Evolutionary conservation across 2,888 invertebrate species (phyloP).

Genomic region (Electrophaes corylata): DNA sequence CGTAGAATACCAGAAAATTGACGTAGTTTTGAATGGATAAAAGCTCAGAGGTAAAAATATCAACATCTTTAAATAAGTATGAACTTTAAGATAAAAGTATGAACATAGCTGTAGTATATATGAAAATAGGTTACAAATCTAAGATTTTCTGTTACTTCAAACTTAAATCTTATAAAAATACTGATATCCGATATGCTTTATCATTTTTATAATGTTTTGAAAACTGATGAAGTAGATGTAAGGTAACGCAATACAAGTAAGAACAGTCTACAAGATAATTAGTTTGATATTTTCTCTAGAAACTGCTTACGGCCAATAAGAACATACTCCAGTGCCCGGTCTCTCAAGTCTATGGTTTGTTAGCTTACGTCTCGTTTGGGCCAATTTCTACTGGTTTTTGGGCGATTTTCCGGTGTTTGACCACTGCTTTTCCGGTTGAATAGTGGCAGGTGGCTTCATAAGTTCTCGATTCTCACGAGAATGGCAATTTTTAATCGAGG

Average conservation of each 20-base stretch:
- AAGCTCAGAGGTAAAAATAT: constrained; percentile 26
- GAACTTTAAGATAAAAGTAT: neutral
- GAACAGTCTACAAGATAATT: no score
- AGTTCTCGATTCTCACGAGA: constrained; percentile 76
- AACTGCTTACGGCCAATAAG: neutral
- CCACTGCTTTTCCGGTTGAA: constrained; percentile 75
- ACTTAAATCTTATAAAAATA: no score
- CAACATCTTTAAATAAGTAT: neutral
- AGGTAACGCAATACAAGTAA: no score
- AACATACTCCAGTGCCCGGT: constrained; percentile 1
- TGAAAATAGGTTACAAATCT: no score
- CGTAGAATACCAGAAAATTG: constrained; percentile 74
- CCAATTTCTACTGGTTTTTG: constrained; percentile 75
- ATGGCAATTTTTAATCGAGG: constrained; percentile 67
- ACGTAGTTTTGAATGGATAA: constrained; percentile 59
- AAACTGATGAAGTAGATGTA: no score
- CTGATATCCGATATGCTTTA: no score
- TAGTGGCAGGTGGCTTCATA: constrained; percentile 72
- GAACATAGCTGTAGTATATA: neutral
- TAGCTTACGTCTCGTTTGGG: constrained; percentile 36
- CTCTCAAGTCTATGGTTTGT: constrained; percentile 9
- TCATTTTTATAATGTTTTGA: no score
- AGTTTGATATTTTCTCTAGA: no score
- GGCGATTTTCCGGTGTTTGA: constrained; percentile 81
- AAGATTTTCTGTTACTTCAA: no score